phyloP scores from a whole-genome alignment of 2,797 vertebrate species.

The Eupleurogrammus muticus region DNA sequence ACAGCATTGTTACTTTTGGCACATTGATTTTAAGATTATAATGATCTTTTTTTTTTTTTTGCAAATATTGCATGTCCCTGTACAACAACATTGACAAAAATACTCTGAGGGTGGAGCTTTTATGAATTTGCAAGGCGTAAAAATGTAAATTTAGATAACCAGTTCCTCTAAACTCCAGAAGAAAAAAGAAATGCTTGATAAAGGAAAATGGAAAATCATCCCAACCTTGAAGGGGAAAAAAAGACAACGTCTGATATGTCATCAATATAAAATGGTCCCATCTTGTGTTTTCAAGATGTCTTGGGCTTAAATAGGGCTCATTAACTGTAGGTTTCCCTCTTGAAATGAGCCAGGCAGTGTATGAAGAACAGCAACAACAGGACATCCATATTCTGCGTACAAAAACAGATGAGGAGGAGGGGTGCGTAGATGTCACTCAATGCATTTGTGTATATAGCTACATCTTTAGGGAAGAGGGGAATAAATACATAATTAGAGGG shows the following conservation, averaged over 20 bases:
- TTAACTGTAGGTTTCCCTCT: constrained; percentile 85
- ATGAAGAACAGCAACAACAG: constrained; percentile 92
- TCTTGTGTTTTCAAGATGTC: constrained; percentile 95
- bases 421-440: constrained; percentile 86
- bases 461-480: constrained; percentile 83
- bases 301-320: constrained; percentile 83
- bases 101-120: constrained; percentile 84
- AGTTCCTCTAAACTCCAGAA: constrained; percentile 92
- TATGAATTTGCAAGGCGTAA: constrained; percentile 86
- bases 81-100: constrained; percentile 94
- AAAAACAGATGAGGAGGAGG: constrained; percentile 84
- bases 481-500: constrained; percentile 83
- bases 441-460: constrained; percentile 87
- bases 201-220: constrained; percentile 88
- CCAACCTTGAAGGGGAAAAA: constrained; percentile 85
- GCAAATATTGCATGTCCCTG: constrained; percentile 98
- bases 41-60: constrained; percentile 82
- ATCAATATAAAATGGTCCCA: constrained; percentile 93
- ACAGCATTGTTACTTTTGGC: constrained; percentile 93
- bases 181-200: constrained; percentile 77
- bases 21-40: constrained; percentile 89
- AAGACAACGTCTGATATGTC: constrained; percentile 89
- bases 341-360: constrained; percentile 92
- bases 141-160: constrained; percentile 88
- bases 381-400: constrained; percentile 88